phyloP scores from a whole-genome alignment of 2,113 vertebrate species.

The Ranitomeya imitator region DNA sequence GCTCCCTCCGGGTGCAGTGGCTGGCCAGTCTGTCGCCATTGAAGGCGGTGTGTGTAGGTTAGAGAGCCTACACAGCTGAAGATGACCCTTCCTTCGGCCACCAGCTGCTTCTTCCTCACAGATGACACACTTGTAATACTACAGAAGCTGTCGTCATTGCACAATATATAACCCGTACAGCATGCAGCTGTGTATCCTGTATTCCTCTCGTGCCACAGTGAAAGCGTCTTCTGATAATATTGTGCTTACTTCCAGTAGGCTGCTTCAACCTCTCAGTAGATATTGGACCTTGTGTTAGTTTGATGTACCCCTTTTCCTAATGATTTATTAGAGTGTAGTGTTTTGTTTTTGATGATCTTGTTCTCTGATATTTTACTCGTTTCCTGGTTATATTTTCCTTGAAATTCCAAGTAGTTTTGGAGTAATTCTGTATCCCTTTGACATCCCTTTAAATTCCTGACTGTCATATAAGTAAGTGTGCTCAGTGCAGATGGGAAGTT shows the following conservation, averaged over 20 bases:
- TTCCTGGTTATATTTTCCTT: neutral
- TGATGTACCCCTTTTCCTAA: neutral
- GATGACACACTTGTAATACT: conserved; percentile 66
- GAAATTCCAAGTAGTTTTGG: conserved; percentile 9
- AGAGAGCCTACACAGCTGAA: conserved; percentile 79
- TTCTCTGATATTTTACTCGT: conserved; percentile 1
- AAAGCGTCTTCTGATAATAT: conserved; percentile 21
- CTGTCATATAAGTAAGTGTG: conserved; percentile 7
- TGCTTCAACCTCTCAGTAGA: conserved; percentile 24
- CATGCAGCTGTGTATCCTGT: conserved; percentile 58
- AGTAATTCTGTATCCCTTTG: conserved; percentile 4
- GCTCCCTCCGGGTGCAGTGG: conserved; percentile 91
- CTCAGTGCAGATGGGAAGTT: neutral
- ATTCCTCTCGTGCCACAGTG: conserved; percentile 45
- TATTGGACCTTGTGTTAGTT: conserved; percentile 7
- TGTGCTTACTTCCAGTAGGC: conserved; percentile 37
- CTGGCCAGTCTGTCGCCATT: conserved; percentile 96
- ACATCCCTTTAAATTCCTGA: neutral
- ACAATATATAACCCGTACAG: conserved; percentile 60
- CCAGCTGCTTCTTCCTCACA: conserved; percentile 63
- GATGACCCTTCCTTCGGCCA: conserved; percentile 58
- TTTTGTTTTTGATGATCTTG: conserved; percentile 38
- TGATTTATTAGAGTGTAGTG: conserved; percentile 3
- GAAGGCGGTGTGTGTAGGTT: conserved; percentile 97
- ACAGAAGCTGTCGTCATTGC: conserved; percentile 60